Conservation (phyloP, 2,888 invertebrate genomes). For the Scaptodrosophila latifasciaeformis region DNA sequence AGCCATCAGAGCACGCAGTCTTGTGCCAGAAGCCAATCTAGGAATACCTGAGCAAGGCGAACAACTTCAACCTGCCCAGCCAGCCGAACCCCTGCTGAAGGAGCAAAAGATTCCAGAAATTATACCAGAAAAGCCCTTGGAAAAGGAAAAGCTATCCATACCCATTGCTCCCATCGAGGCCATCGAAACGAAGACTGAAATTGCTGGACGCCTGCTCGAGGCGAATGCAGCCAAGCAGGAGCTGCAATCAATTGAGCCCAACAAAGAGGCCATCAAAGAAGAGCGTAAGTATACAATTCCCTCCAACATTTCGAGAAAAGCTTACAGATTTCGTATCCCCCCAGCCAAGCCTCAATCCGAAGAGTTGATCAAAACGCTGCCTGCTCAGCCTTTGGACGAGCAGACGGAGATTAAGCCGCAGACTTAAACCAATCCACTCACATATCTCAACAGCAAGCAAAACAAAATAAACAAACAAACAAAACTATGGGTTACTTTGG, state of each 20-base stretch:
- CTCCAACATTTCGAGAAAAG: too few species aligned
- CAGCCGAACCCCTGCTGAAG: constrained; percentile 11
- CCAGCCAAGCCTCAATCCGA: constrained; percentile 29
- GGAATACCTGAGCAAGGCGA: constrained; percentile 8
- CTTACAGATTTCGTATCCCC: too few species aligned
- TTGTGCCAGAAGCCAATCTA: constrained; percentile 36
- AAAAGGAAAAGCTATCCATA: background rate
- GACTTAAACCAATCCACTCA: constrained; percentile 22
- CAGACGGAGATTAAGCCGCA: constrained; percentile 33
- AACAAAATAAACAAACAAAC: background rate
- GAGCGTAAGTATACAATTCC: constrained; percentile 35
- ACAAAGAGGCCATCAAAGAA: constrained; percentile 36
- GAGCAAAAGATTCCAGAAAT: constrained; percentile 27
- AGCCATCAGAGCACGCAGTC: constrained; percentile 67
- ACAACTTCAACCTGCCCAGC: background rate
- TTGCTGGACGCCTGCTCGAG: constrained; percentile 56
- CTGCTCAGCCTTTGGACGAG: constrained; percentile 26
- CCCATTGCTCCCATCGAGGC: constrained; percentile 39
- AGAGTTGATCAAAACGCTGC: constrained; percentile 13
- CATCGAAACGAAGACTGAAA: constrained; percentile 46
- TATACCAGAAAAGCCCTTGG: background rate
- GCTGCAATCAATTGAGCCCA: constrained; percentile 22
- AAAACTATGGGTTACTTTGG: constrained; percentile 56
- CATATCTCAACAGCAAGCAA: background rate
- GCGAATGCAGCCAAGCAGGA: constrained; percentile 52